A percentile compares a stretch with the other conserved stretches of the same genome.
These are phyloP conservation scores for Napeogenes inachia DNA, from an alignment of 2,888 invertebrate genomes.

Conservation along the genomic window DNA sequence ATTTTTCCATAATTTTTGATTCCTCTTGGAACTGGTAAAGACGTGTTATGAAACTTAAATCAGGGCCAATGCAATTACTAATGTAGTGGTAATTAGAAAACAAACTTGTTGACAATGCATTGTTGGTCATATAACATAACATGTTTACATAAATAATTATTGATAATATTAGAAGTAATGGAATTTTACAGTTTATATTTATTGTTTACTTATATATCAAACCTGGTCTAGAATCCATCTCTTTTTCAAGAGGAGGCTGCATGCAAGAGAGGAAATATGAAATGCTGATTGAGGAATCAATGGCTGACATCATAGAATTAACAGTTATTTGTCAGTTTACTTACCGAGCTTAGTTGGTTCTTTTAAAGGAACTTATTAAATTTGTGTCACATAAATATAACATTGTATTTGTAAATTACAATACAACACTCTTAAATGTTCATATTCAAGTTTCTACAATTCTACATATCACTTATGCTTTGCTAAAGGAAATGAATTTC, in stretches of 20 bases:
- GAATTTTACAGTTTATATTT: background rate
- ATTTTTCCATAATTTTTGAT: too few species aligned
- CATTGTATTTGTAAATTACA: too few species aligned
- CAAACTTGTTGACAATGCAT: background rate
- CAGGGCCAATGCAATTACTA: too few species aligned
- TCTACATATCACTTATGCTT: too few species aligned
- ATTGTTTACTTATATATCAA: constrained; percentile 43
- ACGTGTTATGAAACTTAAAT: too few species aligned
- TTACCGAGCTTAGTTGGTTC: background rate
- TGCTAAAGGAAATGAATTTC: too few species aligned
- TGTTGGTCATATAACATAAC: too few species aligned
- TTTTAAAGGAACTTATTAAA: too few species aligned
- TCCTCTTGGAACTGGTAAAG: too few species aligned
- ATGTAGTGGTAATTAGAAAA: constrained; percentile 3
- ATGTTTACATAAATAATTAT: background rate
- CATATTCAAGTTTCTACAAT: too few species aligned
- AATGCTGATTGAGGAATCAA: constrained; percentile 28
- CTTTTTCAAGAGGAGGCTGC: constrained; percentile 66
- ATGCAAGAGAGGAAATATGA: constrained; percentile 70
- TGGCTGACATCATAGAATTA: background rate
- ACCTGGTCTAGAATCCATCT: constrained; percentile 75
- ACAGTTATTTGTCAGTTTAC: background rate
- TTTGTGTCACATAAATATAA: too few species aligned
- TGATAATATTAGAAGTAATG: background rate
- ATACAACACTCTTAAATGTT: too few species aligned